A percentile compares a stretch with the other conserved stretches of the same genome.
phyloP scores from a whole-genome alignment of 2,797 vertebrate species.

The Acrossocheilus wenchowensis region DNA sequence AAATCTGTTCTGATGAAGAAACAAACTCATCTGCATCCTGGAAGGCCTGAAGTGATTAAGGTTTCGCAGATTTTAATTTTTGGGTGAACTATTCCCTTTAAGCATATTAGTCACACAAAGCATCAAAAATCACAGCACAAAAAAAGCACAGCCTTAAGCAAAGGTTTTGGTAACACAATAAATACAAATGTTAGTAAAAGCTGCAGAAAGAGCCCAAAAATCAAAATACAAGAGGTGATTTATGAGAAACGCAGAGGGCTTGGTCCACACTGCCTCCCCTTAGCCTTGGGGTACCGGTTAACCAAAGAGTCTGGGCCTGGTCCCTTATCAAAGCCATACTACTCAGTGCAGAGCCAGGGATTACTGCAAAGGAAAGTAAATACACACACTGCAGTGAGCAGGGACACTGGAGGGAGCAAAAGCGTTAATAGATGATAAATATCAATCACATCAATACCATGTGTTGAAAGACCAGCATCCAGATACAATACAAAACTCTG shows the following conservation, averaged over 20 bases:
- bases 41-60: neutral
- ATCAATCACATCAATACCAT: slow-evolving; percentile 42
- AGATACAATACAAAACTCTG: neutral
- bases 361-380: slow-evolving; percentile 97
- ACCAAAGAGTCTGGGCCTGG: slow-evolving; percentile 79
- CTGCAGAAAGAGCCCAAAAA: slow-evolving; percentile 52
- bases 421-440: slow-evolving; percentile 37
- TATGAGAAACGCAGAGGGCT: slow-evolving; percentile 68
- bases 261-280: slow-evolving; percentile 73
- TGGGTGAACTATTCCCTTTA: neutral
- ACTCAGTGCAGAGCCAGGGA: slow-evolving; percentile 99
- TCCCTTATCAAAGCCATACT: slow-evolving; percentile 87
- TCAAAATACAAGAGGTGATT: slow-evolving; percentile 65
- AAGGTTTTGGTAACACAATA: slow-evolving; percentile 50
- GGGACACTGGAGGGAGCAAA: slow-evolving; percentile 57
- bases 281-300: slow-evolving; percentile 72
- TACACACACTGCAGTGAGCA: slow-evolving; percentile 83
- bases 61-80: neutral
- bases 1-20: neutral
- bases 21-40: neutral
- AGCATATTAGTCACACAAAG: slow-evolving; percentile 64
- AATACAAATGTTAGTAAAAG: slow-evolving; percentile 60
- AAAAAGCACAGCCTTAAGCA: slow-evolving; percentile 50
- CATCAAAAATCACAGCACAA: slow-evolving; percentile 40
- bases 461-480: slow-evolving; percentile 37